phyloP scores from a whole-genome alignment of 2,888 invertebrate genomes.

The Cosmia trapezina region DNA sequence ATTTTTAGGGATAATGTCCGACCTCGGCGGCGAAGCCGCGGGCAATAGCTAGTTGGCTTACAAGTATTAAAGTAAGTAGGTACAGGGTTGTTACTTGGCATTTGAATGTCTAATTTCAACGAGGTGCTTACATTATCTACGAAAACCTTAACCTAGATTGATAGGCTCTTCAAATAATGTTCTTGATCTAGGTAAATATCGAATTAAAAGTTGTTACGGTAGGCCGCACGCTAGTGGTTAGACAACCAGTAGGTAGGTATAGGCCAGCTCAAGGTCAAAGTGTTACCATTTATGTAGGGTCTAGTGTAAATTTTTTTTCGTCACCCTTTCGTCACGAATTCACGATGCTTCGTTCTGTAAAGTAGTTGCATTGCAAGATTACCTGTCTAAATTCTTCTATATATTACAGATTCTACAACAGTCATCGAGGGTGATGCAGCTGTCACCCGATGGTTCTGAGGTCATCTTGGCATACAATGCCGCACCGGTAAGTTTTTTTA shows the following conservation, averaged over 20 bases:
- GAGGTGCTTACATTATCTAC: conserved; percentile 2
- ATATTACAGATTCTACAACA: conserved; percentile 80
- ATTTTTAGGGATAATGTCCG: too few relatives aligned
- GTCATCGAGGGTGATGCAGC: conserved; percentile 76
- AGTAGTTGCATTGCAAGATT: not conserved
- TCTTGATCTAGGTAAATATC: not conserved
- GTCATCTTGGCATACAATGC: conserved; percentile 80
- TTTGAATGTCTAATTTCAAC: not conserved
- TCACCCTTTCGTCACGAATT: not conserved
- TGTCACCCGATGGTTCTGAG: conserved; percentile 77
- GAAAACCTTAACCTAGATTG: conserved; percentile 12
- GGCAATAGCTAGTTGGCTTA: too few relatives aligned
- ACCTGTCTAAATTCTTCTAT: conserved; percentile 9
- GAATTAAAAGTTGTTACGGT: not conserved
- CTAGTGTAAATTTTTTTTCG: not conserved
- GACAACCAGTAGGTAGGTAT: too few relatives aligned
- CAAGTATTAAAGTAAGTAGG: too few relatives aligned
- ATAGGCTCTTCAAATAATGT: not conserved
- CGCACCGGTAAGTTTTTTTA: conserved; percentile 76
- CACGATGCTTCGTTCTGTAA: not conserved
- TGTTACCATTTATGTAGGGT: too few relatives aligned
- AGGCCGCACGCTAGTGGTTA: too few relatives aligned
- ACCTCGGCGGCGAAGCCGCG: too few relatives aligned
- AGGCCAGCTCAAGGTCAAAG: too few relatives aligned
- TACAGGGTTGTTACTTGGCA: not conserved